A percentile compares a stretch with the other conserved stretches of the same genome.
Conservation (phyloP, 2,888 invertebrate genomes). For the Eupithecia pulchellata region DNA sequence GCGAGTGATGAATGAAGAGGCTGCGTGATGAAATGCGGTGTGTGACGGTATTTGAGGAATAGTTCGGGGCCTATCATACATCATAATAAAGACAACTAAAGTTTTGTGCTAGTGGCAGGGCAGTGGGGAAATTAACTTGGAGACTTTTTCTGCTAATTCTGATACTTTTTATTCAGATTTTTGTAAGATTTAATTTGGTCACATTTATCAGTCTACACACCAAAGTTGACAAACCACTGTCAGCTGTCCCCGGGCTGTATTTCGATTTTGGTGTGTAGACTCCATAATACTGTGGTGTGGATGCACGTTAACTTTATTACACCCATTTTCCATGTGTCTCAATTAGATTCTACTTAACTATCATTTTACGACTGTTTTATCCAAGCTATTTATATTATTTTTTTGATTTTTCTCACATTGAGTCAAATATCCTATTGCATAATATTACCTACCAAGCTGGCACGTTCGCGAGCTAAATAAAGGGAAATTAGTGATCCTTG, state of each 20-base stretch:
- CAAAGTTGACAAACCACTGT: background rate
- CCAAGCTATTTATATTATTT: too few species aligned
- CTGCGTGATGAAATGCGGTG: constrained; percentile 19
- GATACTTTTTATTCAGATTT: background rate
- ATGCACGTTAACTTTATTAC: too few species aligned
- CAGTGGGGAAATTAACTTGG: background rate
- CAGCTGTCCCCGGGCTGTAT: too few species aligned
- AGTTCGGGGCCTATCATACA: background rate
- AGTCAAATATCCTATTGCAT: too few species aligned
- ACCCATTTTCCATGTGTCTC: too few species aligned
- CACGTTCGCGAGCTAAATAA: background rate
- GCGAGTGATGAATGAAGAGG: constrained; percentile 23
- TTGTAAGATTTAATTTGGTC: background rate
- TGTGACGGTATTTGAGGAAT: constrained; percentile 4
- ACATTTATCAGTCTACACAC: background rate
- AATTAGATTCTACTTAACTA: too few species aligned
- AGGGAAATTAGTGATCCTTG: background rate
- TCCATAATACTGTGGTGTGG: too few species aligned
- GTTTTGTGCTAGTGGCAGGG: background rate
- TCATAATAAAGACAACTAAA: constrained; percentile 6
- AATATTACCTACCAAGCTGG: too few species aligned
- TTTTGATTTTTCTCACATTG: too few species aligned
- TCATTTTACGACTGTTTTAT: too few species aligned
- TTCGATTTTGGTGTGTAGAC: background rate
- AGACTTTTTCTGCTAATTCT: background rate